Evolutionary conservation across 2,113 vertebrate species (phyloP), one percentile per base, ranked within the genome.

Genomic region (Stigmatopora nigra): DNA sequence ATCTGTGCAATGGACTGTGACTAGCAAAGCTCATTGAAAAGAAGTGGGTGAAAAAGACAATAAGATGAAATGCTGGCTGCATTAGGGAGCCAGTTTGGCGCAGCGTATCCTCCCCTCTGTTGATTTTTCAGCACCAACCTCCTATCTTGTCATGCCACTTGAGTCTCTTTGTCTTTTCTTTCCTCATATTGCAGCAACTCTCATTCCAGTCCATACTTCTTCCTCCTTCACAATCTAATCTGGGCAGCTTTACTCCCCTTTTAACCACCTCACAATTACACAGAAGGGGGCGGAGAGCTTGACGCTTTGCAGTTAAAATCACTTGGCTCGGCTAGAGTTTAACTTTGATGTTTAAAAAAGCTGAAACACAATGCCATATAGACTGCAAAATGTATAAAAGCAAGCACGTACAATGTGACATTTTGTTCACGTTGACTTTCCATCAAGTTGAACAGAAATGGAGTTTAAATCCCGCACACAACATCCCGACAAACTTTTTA

Each of bases 1-100:
- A 84, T 84, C 72, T 81, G 76, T 62, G 64, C 77, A 52, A 63
- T 49, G 75, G 78, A 69, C 68, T 72, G 79, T 78, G 74, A 73
- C 77, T 77, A 75, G 82, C 77, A 76, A 58, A 64, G 76, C 63
- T 48, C 56, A 20, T 20, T 60, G 71, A 71, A 73, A 72, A 55
- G 46, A 60, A 48, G 20, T 31, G 36, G 10, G 3, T 10, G 4
- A 16, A 31, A 67, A 45, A 70, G 70, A 84, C 80, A 85, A 86
- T 79, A 51, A 82, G 75, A 78, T 88, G 73, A 86, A 85, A 80
- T 81, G 72, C 72, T 84, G 82, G 82, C 82, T 79, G 2, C 61
- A 64, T 67, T 45, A 17, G n/a, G 77, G 58, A 74, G 71, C 53
- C 35, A 71, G 76, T 82, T 82, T 83, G 82, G 77, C 79, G 67